Base-by-base conservation (phyloP, 1,140 invertebrate species). In the Listronotus bonariensis region DNA sequence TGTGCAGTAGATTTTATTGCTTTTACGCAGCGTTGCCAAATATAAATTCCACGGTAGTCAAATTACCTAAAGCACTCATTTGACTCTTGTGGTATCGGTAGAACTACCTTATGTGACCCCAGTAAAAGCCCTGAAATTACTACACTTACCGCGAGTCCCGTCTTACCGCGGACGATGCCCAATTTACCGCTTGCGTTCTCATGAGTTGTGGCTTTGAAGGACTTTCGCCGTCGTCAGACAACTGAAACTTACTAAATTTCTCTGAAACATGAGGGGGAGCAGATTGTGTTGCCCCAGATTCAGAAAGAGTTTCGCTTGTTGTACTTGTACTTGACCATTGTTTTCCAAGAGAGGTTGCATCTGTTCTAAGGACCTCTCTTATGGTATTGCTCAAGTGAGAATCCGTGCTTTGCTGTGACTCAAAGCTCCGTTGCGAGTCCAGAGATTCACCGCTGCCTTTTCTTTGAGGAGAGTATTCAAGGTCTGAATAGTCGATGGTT, bases 401-500 rank as follows among this genome's bases (percentile, higher is more conserved):
- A 55, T 76, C 72, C 14, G 68, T 55, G 56, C 71, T 73, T 14
- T 70, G 72, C 41, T 73, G 71, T 9, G 72, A 77, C 48, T 74
- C 73, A 20, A 68, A 70, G 61, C 74, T 77, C n/a, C 67, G 62
- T 48, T 82, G 76, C 49, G 83, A 84, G 6, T 80, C 79, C 32
- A 85, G 72, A 55, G 83, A 85, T 66, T 86, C 84, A 17, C 83
- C 73, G 58, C 83, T 85, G 11, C 81, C 82, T 73, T 85, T 85
- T 14, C 82, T 75, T 11, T 70, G 67, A 9, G 71, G 70, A 3
- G 55, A 68, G 57, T 72, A 42, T 26, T 74, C 71, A n/a, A 76
- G 63, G 52, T 77, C 74, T 18, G 79, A 73, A 52, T 79, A 67
- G 52, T 82, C 82, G 38, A 76, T 77, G 17, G 81, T 81, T 56